These are phyloP conservation scores for Psilopogon haemacephalus DNA, from an alignment of 2,113 vertebrate species.

Conservation along the genomic window DNA sequence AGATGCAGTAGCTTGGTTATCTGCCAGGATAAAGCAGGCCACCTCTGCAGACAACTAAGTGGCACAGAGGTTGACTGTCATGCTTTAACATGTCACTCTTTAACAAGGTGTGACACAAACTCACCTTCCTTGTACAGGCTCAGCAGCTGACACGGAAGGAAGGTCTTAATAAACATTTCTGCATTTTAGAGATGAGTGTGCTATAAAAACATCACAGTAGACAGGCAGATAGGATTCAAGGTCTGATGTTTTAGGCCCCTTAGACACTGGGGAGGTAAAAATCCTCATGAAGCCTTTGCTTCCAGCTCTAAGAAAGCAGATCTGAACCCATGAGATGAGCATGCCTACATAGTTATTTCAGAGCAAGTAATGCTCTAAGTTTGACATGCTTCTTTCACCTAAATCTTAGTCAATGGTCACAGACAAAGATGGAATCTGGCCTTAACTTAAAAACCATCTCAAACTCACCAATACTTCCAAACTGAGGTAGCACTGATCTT, in stretches of 20 bases:
- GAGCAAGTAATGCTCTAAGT: background rate
- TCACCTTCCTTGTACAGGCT: background rate
- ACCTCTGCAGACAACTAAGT: background rate
- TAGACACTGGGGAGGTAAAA: background rate
- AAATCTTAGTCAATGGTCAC: background rate
- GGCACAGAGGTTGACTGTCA: background rate
- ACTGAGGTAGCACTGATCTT: background rate
- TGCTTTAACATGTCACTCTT: background rate
- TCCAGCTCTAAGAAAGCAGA: background rate
- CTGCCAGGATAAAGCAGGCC: background rate
- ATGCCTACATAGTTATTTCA: background rate
- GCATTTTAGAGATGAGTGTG: background rate
- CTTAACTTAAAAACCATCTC: background rate
- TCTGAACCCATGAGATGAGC: background rate
- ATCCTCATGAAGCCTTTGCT: background rate
- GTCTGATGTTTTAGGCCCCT: background rate
- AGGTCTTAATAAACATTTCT: background rate
- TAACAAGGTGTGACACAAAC: conserved; percentile 5
- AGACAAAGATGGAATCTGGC: background rate
- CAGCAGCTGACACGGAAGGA: accelerated
- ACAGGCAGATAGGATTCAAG: background rate
- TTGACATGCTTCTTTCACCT: background rate
- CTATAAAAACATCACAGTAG: background rate
- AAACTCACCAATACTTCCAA: background rate
- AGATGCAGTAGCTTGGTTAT: background rate